These are phyloP conservation scores for Pocillopora meandrina DNA, from an alignment of 92 coral and sea anemone genomes.

Conservation along the genomic window DNA sequence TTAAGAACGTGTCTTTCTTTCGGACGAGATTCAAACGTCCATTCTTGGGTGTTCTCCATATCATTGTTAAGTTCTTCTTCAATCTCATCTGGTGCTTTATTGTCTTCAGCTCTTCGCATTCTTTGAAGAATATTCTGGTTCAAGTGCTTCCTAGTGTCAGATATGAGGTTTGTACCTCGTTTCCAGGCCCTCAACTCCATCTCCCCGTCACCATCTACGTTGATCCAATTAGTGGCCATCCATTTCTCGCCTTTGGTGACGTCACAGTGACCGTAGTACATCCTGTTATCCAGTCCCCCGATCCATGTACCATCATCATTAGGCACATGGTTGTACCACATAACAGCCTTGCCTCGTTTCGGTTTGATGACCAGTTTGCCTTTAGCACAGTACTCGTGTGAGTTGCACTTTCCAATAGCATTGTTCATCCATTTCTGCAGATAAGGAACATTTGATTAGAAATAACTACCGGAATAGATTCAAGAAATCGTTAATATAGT, in stretches of 20 bases:
- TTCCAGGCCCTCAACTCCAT: conserved; percentile 72
- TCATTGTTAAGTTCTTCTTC: conserved; percentile 76
- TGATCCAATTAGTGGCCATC: conserved; percentile 79
- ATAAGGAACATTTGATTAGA: background rate
- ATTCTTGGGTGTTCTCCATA: conserved; percentile 41
- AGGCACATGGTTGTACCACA: conserved; percentile 84
- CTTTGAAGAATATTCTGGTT: conserved; percentile 43
- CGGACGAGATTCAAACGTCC: conserved; percentile 48
- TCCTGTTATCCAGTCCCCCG: conserved; percentile 70
- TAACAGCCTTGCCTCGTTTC: conserved; percentile 69
- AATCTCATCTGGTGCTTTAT: conserved; percentile 42
- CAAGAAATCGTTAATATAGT: too few species aligned
- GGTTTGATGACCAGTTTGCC: conserved; percentile 75
- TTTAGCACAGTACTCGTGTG: conserved; percentile 66
- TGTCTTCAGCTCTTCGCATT: conserved; percentile 37
- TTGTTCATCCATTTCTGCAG: conserved; percentile 74
- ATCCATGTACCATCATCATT: conserved; percentile 73
- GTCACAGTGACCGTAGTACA: conserved; percentile 83
- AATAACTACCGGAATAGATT: too few species aligned
- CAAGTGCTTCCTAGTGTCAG: conserved; percentile 35
- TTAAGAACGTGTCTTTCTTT: conserved; percentile 78
- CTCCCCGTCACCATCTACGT: conserved; percentile 79
- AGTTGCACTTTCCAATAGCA: conserved; percentile 61
- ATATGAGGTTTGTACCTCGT: conserved; percentile 68
- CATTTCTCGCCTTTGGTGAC: conserved; percentile 84